Base-by-base conservation (phyloP, 2,113 vertebrate genomes). In the Boleophthalmus pectinirostris region DNA sequence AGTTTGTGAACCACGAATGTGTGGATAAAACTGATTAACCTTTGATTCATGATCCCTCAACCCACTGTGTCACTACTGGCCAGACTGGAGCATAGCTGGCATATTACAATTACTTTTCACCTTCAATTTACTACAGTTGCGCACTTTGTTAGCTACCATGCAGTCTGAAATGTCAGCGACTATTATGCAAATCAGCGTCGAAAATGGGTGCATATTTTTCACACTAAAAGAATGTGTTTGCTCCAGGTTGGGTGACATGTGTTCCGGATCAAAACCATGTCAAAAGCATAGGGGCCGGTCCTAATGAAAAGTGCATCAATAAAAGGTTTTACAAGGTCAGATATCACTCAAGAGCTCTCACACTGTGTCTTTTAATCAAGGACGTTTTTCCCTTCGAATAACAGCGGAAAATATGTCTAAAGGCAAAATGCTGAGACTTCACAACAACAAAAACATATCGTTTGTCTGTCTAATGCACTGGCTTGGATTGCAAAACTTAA, bases 301-400 rank as follows among this genome's bases (percentile, higher is more conserved):
- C 72, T 70, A 29, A 80, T 83, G 70, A 81, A 81, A 82, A 78
- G 65, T 68, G 45, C 35, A 79, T 53, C 25, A 43, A 65, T 72
- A 73, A 74, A 80, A 73, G 47, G 66, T 77, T 77, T 77, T 46
- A 65, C 38, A 80, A 66, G 69, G 67, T 70, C 73, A 77, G 12
- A 74, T 21, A 68, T 77, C 47, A 68, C 70, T 45, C 49, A 75
- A 47, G 46, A n/a, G 33, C 3, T 64, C 5, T 64, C 33, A 5
- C 33, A 64, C 1, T 60, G n/a, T 71, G 67, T 1, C 21, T 74
- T 58, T 72, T 79, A 63, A 67, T 76, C 69, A 64, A 6, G 38
- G 60, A 67, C 38, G 24, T 66, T 66, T 77, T n/a, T 38, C 58
- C 45, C 12, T 11, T 8, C 5, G 57, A 77, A 72, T 56, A 66